Conservation (phyloP, 2,888 invertebrate species). For the Lamproptera curius region DNA sequence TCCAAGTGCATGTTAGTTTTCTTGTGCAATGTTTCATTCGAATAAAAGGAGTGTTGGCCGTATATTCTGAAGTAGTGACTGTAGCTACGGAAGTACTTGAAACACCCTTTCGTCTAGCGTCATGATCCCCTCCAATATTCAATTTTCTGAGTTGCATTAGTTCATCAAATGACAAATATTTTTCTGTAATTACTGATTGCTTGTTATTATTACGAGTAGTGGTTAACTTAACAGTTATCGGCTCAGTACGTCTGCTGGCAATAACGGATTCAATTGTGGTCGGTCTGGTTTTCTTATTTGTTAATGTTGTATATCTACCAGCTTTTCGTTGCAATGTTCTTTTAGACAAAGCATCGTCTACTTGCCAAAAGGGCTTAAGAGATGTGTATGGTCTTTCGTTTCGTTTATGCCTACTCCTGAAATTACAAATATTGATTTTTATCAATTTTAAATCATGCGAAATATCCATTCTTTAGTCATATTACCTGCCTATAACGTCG, state of each 20-base stretch:
- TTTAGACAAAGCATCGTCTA: slow-evolving; percentile 41
- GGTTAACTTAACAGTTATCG: slow-evolving; percentile 48
- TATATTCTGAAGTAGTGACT: slow-evolving; percentile 33
- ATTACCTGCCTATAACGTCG: slow-evolving; percentile 37
- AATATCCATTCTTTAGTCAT: slow-evolving; percentile 22
- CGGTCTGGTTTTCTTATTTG: slow-evolving; percentile 31
- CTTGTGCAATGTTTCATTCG: slow-evolving; percentile 58
- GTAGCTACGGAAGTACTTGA: slow-evolving; percentile 6
- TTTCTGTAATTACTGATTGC: slow-evolving; percentile 46
- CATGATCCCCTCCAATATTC: slow-evolving; percentile 31
- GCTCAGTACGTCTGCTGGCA: slow-evolving; percentile 44
- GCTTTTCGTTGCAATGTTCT: slow-evolving; percentile 43
- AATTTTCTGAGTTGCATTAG: slow-evolving; percentile 60
- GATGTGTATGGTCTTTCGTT: slow-evolving; percentile 37
- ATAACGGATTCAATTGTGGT: slow-evolving; percentile 24
- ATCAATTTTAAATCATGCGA: slow-evolving; percentile 28
- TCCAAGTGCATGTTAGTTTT: slow-evolving; percentile 68
- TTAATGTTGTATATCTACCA: slow-evolving; percentile 55
- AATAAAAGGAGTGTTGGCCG: slow-evolving; percentile 49
- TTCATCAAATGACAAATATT: slow-evolving; percentile 68
- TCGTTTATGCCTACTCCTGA: slow-evolving; percentile 47
- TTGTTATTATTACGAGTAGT: slow-evolving; percentile 28
- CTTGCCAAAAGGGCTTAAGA: slow-evolving; percentile 57
- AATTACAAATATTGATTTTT: slow-evolving; percentile 38
- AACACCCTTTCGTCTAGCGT: slow-evolving; percentile 34